These are phyloP conservation scores for Arothron firmamentum DNA, from an alignment of 2,113 vertebrate species.

Conservation along the genomic window DNA sequence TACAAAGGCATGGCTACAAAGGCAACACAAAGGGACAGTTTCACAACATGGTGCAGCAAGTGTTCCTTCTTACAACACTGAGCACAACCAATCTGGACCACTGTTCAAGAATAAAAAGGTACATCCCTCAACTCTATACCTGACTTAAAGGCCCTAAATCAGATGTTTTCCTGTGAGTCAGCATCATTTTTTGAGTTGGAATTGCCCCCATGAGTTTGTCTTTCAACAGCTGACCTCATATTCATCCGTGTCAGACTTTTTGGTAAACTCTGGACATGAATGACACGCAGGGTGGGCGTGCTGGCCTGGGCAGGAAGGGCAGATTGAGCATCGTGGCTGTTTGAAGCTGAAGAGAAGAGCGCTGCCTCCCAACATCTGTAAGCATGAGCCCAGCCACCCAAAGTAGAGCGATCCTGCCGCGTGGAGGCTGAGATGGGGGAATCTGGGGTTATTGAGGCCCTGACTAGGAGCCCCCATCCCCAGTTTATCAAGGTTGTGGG, in stretches of 20 bases:
- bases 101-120: neutral
- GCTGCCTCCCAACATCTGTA: conserved; percentile 72
- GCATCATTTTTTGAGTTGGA: conserved; percentile 7
- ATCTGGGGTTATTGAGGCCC: conserved; percentile 22
- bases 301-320: conserved; percentile 49
- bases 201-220: no score
- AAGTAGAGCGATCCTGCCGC: conserved; percentile 76
- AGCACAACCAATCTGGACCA: no score
- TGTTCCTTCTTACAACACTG: no score
- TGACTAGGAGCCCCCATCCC: conserved; percentile 43
- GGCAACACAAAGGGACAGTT: conserved; percentile 37
- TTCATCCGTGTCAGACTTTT: conserved; percentile 55
- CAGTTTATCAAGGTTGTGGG: conserved; percentile 63
- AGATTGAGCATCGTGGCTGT: conserved; percentile 47
- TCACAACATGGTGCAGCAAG: conserved; percentile 27
- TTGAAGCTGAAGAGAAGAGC: conserved; percentile 72
- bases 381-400: conserved; percentile 75
- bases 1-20: conserved; percentile 46
- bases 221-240: conserved; percentile 72
- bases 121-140: conserved; percentile 11
- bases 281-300: conserved; percentile 48
- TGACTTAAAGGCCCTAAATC: conserved; percentile 5
- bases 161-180: neutral
- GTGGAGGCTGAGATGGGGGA: conserved; percentile 58
- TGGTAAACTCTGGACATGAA: conserved; percentile 45